Percentiles rank a stretch among this genome's conserved stretches.
Conservation (phyloP, 2,113 vertebrate species). For the Camelus bactrianus region DNA sequence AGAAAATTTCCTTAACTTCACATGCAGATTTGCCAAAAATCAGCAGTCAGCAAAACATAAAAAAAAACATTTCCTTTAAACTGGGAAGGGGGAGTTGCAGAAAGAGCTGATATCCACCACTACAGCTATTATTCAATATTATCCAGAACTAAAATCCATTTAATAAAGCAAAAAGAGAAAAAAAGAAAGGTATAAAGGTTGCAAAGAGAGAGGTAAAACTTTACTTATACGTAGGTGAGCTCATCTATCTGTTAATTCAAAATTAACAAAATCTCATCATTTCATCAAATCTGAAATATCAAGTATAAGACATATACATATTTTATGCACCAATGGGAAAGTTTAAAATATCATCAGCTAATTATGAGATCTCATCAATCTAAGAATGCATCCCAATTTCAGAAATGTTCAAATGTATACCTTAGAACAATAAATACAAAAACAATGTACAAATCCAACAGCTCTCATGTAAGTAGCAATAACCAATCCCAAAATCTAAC, state of each 20-base stretch:
- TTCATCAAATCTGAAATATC: constrained; percentile 36
- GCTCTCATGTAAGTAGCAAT: neutral
- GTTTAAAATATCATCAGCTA: neutral
- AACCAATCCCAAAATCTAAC: neutral
- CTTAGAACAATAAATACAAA: neutral
- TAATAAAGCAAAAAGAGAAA: neutral
- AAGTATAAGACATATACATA: neutral
- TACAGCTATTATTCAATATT: neutral
- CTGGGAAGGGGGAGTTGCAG: neutral
- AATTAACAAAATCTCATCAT: neutral
- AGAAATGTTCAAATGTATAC: neutral
- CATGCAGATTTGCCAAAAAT: neutral
- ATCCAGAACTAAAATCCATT: neutral
- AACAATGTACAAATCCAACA: neutral
- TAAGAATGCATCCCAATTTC: neutral
- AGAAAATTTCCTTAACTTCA: neutral
- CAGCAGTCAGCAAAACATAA: neutral
- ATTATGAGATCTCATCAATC: neutral
- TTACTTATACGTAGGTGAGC: neutral
- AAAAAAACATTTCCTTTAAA: neutral
- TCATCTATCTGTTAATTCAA: neutral
- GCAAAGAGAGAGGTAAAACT: neutral
- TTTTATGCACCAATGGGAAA: neutral
- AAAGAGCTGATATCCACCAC: neutral
- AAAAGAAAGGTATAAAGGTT: neutral